Base-by-base conservation (phyloP, 2,113 vertebrate genomes). In the Laterallus jamaicensis region DNA sequence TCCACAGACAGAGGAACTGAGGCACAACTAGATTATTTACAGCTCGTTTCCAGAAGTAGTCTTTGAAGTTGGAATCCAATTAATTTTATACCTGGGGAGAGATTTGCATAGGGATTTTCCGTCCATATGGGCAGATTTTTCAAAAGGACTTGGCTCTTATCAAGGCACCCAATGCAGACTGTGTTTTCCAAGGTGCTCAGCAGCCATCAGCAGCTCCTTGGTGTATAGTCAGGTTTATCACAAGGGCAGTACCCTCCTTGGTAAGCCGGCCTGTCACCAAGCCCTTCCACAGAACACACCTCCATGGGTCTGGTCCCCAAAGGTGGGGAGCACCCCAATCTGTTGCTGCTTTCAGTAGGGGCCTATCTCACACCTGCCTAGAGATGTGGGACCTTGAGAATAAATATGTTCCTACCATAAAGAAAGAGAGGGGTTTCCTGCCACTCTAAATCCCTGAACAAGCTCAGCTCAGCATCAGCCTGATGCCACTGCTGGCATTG, bases 1-100 rank as follows among this genome's bases (percentile, higher is more conserved):
- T 96, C 95, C 73, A 0, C 76, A 93, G 92, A 88, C 83, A 90
- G 92, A 88, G 74, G 96, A 96, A 96, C 92, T 86, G 95, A 97
- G 95, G 88, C 88, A 97, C 93, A 94, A 82, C 86, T 71, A 64
- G 82, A 56, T 88, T 94, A 96, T 95, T 96, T 93, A 95, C 86
- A 93, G 88, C 66, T 88, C 6, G 3, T 91, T 94, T 94, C 88
- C 88, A 71, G 17, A 92, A 91, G 66, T 31, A 71, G 69, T 35
- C 95, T 94, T 88, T 96, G 92, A 97, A 95, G 90, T 90, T 70
- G 26, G 80, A 93, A 93, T 95, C 95, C 93, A 96, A 96, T 94
- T 95, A 95, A 93, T 94, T 96, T 93, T 75, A 75, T 86, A 95
- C 91, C 91, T 84, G 81, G 89, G 70, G 86, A 95, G 84, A 93